Base-by-base conservation (phyloP, 2,113 vertebrate genomes). In the Petrocephalus microphthalmus region DNA sequence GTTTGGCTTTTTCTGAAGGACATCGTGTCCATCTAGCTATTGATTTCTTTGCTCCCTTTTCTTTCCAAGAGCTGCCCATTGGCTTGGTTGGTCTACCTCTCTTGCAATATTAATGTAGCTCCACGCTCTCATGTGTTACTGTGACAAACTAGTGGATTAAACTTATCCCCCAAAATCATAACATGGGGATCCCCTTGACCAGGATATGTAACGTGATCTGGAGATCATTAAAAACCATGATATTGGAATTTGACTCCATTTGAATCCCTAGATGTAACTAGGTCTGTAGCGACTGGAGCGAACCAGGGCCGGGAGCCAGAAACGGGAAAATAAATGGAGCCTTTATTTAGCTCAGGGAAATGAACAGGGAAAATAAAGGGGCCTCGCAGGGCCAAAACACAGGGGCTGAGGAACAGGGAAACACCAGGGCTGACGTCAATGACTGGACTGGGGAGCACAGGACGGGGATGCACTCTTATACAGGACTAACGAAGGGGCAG, bases 21-120 rank as follows among this genome's bases (percentile, higher is more conserved):
- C 86, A 84, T 88, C 92, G 90, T 52, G 56, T 15, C 56, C 47
- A 52, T 88, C 82, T 89, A 45, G 52, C 74, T 91, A 94, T 94
- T 93, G 94, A 95, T 95, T 95, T 93, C 17, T 90, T 86, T 89
- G 87, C 82, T 88, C 90, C 85, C 82, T 54, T 84, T 83, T 91
- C 89, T 54, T 42, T 91, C 57, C 54, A 84, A 20, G 37, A 88
- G 86, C 42, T 53, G 37, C 81, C n/a, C 25, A 57, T 52, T 82
- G 67, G 42, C 88, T 20, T 64, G 71, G 60, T 60, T 29, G 10
- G 42, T 90, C 67, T 47, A 25, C 71, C 71, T 86, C n/a, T 22
- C 42, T 45, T 88, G 45, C 87, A 88, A 90, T 54, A 71, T 88
- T 87, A 87, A 87, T 82, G 82, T 60, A 64, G 64, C 71, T 52